These are phyloP conservation scores for Australoheros scitulus DNA, from an alignment of 2,113 vertebrate genomes.

Conservation along the genomic window DNA sequence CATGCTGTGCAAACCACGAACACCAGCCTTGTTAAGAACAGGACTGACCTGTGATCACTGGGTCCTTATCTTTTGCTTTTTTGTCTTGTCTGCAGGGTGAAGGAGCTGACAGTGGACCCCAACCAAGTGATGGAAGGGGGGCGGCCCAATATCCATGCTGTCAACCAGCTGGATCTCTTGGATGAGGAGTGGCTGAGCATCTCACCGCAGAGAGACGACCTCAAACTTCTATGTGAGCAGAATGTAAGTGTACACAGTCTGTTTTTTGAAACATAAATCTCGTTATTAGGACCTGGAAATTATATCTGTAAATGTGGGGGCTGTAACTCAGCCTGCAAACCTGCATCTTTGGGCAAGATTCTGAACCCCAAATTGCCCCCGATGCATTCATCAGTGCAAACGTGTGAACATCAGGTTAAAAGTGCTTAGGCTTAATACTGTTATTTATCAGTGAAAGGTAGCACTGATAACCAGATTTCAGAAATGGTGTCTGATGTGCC, in stretches of 20 bases:
- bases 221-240: slow-evolving; percentile 98
- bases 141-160: slow-evolving; percentile 84
- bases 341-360: neutral
- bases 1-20: slow-evolving; percentile 3
- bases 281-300: neutral
- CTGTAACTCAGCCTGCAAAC: neutral
- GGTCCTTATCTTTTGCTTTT: neutral
- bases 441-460: neutral
- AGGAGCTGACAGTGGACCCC: slow-evolving; percentile 93
- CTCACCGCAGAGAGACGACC: slow-evolving; percentile 96
- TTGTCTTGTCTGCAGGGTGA: slow-evolving; percentile 83
- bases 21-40: neutral
- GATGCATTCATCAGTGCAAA: too few species aligned
- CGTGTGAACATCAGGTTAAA: too few species aligned
- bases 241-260: slow-evolving; percentile 84
- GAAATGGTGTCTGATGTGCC: neutral
- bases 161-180: slow-evolving; percentile 91
- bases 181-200: slow-evolving; percentile 91
- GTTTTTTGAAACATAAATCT: neutral
- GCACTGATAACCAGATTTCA: neutral
- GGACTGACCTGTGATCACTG: neutral
- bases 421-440: too few species aligned
- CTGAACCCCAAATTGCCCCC: too few species aligned
- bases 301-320: too few species aligned
- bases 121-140: slow-evolving; percentile 85